Evolutionary conservation across 2,797 vertebrate species (phyloP).

Genomic region (Gadopsis marmoratus): DNA sequence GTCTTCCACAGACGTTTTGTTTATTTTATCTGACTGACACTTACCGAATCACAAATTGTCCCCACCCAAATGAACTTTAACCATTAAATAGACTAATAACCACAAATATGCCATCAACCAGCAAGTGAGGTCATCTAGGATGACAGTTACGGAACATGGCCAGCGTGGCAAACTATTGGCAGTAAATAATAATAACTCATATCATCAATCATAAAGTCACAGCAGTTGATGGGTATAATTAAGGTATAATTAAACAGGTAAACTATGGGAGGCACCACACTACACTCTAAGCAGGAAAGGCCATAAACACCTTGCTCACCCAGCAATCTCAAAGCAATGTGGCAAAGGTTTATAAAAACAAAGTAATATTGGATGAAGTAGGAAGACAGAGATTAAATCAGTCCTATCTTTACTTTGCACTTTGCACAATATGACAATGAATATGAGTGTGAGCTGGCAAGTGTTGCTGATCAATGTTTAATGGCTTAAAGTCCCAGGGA

Average conservation of each 20-base stretch:
- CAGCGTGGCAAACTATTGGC: constrained; percentile 13
- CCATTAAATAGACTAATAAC: constrained; percentile 45
- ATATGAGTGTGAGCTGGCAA: not conserved
- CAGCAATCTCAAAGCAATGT: not conserved
- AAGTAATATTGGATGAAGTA: not conserved
- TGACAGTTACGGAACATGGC: constrained; percentile 22
- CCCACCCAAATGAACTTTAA: constrained; percentile 23
- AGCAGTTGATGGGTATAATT: not conserved
- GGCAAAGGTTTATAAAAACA: not conserved
- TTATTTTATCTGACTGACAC: constrained; percentile 35
- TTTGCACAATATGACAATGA: not conserved
- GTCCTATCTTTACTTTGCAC: not conserved
- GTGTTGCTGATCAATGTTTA: not conserved
- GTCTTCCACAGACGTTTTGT: constrained; percentile 23
- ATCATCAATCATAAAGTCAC: not conserved
- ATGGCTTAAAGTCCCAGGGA: not conserved
- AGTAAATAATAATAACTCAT: not conserved
- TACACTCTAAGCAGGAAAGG: not conserved
- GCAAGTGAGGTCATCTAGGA: constrained; percentile 37
- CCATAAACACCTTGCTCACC: not conserved
- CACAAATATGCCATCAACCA: constrained; percentile 38
- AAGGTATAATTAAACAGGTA: not conserved
- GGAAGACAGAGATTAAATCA: not conserved
- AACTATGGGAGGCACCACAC: not conserved
- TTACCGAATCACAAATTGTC: constrained; percentile 25